Evolutionary conservation across 2,888 invertebrate genomes (phyloP), one percentile per base, ranked within the genome.

Genomic region (Lobophora halterata): DNA sequence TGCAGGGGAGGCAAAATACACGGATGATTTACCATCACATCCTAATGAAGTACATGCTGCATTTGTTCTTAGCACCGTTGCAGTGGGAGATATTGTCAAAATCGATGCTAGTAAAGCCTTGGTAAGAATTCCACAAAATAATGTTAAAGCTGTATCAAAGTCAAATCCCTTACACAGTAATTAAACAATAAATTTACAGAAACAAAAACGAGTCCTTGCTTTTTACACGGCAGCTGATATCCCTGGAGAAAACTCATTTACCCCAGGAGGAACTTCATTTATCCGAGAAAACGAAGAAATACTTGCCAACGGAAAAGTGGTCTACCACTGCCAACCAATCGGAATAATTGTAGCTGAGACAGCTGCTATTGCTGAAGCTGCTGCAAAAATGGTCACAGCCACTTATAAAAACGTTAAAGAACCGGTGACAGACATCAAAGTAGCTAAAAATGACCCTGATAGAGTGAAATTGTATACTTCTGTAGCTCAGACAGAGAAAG

Each of bases 1-100:
- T 54, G 82, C 91, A 23, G 93, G 94, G 0, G 92, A 93, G 67
- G 91, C 91, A 0, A 73, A 88, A 49, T 94, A 91, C 64, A 75
- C 90, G 1, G 90, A 91, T 56, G 94, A 94, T 52, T 65, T 91
- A 8, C 90, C 89, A 2, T 61, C 78, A 0, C 61, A 79, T 0
- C 82, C 85, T 0, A 87, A 91, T 59, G 92, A 94, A 74, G 87
- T 93, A 0, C 89, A 88, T 62, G 92, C 89, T 5, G 90, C 91
- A 0, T 91, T 93, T 49, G 92, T 93, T 1, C 61, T 89, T 0
- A 86, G 90, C 5, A 90, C 88, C 37, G 64, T 89, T 53, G 65
- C 88, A 6, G 79, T 76, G 30, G 92, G 91, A 1, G 79, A 65
- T 3, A 85, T 94, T 0, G 72, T 70, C 4, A 70, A 64, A 3